Conservation (phyloP, 2,797 vertebrate species). For the Dendrocincla fuliginosa region DNA sequence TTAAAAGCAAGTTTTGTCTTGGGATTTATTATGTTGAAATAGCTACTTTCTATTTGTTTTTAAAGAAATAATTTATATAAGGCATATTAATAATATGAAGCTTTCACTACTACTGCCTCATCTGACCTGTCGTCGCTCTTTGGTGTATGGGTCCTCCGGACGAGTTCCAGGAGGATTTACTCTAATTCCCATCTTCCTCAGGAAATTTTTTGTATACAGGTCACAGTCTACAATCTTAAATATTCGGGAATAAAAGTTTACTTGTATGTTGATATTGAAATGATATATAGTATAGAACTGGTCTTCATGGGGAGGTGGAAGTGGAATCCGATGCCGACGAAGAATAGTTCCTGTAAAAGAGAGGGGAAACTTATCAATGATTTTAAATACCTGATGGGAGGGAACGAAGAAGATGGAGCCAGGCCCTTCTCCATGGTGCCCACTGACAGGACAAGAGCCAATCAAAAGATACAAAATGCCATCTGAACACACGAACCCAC, state of each 20-base stretch:
- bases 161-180: slow-evolving; percentile 73
- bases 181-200: slow-evolving; percentile 84
- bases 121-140: slow-evolving; percentile 79
- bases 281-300: slow-evolving; percentile 85
- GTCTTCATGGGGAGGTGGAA: slow-evolving; percentile 85
- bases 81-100: background rate
- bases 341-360: slow-evolving; percentile 82
- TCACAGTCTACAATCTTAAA: slow-evolving; percentile 88
- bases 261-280: slow-evolving; percentile 87
- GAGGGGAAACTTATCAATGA: too few species aligned
- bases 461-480: background rate
- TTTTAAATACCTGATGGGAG: background rate
- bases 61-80: background rate
- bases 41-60: background rate
- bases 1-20: background rate
- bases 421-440: background rate
- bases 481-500: background rate
- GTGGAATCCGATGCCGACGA: slow-evolving; percentile 84
- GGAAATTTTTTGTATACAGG: slow-evolving; percentile 85
- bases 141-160: slow-evolving; percentile 86
- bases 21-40: background rate
- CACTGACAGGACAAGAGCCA: background rate
- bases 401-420: background rate
- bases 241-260: slow-evolving; percentile 82
- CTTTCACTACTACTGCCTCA: background rate